Base-by-base conservation (phyloP, 1,140 invertebrate genomes). In the Plutomurus gul region DNA sequence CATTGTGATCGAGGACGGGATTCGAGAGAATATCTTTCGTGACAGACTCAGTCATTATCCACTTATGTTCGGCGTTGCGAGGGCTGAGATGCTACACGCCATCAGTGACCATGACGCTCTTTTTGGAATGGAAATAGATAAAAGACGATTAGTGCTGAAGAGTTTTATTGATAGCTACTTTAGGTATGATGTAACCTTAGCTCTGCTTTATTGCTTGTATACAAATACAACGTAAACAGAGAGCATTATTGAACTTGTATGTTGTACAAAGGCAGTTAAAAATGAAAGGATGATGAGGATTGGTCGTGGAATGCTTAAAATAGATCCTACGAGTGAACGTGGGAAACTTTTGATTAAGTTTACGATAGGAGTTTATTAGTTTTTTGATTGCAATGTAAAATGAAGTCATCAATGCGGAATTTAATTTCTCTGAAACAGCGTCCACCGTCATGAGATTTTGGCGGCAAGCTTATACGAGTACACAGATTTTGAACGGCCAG, bases 391-490 rank as follows among this genome's bases (percentile, higher is more conserved):
- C 56, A 51, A 22, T 51, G 47, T 51, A 51, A 65, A 65, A 65
- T 65, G 56, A 33, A 65, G 36, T 65, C 27, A 65, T 65, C 27
- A 8, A 36, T 11, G 83, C 85, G 36, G 82, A 84, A 72, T 78
- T 46, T 65, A 33, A n/a, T 30, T n/a, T 47, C 20, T 56, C 8
- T n/a, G 27, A 16, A 40, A 18, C 65, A 84, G 86, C 76, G 96
- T 95, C 87, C 96, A 99, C 86, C 89, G 97, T 81, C 96, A 95
- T 84, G 96, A 99, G 87, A 97, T 99, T 85, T 97, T 96, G 87
- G 96, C 97, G 84, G 97, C 97, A 46, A 92, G 95, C 22, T 93
- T 98, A 81, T 98, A 98, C 87, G 96, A 99, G 85, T 99, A 99
- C 87, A 98, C 96, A 3, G 96, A 98, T 86, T 98, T 96, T 96